Evolutionary conservation across 2,888 invertebrate species (phyloP).

Genomic region (Cetonia aurata): DNA sequence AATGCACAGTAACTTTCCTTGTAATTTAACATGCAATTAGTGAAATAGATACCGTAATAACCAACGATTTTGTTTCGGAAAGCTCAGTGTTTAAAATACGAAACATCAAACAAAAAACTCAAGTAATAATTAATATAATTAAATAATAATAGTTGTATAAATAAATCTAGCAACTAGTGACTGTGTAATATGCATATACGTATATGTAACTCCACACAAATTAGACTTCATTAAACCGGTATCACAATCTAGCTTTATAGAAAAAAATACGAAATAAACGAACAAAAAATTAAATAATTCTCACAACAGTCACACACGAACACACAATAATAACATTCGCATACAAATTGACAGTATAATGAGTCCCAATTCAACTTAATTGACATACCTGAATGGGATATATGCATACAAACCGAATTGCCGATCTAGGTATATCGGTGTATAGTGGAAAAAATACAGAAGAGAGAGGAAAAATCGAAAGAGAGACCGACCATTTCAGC

Average conservation of each 20-base stretch:
- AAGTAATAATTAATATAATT: constrained; percentile 14
- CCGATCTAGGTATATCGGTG: not conserved
- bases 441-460: constrained; percentile 9
- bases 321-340: constrained; percentile 39
- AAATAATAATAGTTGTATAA: constrained; percentile 10
- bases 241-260: not conserved
- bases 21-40: too few species aligned
- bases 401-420: constrained; percentile 19
- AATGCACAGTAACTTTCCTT: too few species aligned
- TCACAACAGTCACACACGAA: constrained; percentile 29
- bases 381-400: constrained; percentile 31
- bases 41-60: too few species aligned
- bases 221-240: constrained; percentile 11
- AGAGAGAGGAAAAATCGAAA: constrained; percentile 18
- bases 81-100: too few species aligned
- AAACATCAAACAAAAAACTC: too few species aligned
- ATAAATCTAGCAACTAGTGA: not conserved
- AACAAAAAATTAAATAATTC: constrained; percentile 12
- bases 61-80: too few species aligned
- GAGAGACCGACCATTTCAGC: constrained; percentile 23
- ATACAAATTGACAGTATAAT: constrained; percentile 40
- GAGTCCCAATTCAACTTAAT: constrained; percentile 34
- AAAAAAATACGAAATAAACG: constrained; percentile 15
- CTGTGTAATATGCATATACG: not conserved
- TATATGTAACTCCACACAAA: not conserved